Base-by-base conservation (phyloP, 2,113 vertebrate genomes). In the Rhipidura dahli region DNA sequence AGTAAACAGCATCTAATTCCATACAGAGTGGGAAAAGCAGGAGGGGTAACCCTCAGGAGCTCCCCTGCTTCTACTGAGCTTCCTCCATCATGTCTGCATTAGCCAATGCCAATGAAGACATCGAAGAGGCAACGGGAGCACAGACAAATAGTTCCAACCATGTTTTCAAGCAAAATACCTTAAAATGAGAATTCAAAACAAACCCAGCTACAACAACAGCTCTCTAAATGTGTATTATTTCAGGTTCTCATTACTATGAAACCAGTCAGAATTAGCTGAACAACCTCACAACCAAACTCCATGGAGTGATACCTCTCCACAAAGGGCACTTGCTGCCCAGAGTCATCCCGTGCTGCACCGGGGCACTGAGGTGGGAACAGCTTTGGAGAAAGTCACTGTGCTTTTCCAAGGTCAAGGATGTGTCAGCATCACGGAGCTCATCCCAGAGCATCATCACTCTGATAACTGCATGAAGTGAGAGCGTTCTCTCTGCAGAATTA, bases 131-230 rank as follows among this genome's bases (percentile, higher is more conserved):
- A 73, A 89, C 1, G 64, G 42, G 20, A 68, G 87, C 30, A n/a
- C 84, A 37, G 16, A 42, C 26, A 72, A 68, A 81, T 40, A 75
- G 66, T 69, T 91, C 82, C 70, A 71, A 88, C 42, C 60, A 47
- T 18, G 31, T 88, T 94, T 94, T 50, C 77, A 87, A 82, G 84
- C n/a, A 92, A 92, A 96, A 94, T 1, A 61, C 40, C 57, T 95
- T 12, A 47, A 15, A 24, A 93, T 18, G 69, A 45, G 57, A 93
- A 79, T 35, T 26, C 27, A 59, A 71, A 91, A 61, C 56, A 63
- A 71, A 73, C 54, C 47, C 66, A 63, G 84, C 78, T 28, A 68
- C 24, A 83, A 40, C 84, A 61, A 20, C 9, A 21, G n/a, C 47
- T 85, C 89, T 93, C 79, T 75, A 65, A 89, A 71, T 2, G 54